phyloP scores from a whole-genome alignment of 1,140 invertebrate genomes.

The Dendroctonus ponderosae region DNA sequence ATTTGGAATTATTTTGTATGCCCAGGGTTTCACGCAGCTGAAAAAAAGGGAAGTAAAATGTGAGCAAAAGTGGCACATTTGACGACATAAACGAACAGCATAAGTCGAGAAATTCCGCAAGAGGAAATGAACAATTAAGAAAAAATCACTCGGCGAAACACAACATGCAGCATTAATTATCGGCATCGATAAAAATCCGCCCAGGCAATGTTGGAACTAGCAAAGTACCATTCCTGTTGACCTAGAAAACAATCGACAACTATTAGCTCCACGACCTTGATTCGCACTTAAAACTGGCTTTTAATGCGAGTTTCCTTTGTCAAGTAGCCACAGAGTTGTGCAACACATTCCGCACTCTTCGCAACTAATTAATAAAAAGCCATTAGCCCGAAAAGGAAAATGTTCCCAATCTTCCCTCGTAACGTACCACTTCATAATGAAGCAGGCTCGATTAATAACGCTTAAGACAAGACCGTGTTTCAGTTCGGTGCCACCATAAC shows the following conservation, averaged over 20 bases:
- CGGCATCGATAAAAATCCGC: background rate
- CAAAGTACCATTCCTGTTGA: conserved; percentile 25
- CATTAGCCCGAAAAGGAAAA: too few relatives aligned
- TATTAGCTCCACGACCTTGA: conserved; percentile 24
- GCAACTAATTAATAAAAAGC: too few relatives aligned
- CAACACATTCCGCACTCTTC: too few relatives aligned
- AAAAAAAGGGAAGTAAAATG: too few relatives aligned
- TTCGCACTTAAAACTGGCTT: conserved; percentile 17
- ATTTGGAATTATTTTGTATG: too few relatives aligned
- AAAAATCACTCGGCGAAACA: background rate
- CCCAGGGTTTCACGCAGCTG: too few relatives aligned
- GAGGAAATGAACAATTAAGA: too few relatives aligned
- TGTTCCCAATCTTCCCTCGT: too few relatives aligned
- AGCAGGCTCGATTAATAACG: conserved; percentile 14
- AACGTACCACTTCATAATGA: conserved; percentile 11
- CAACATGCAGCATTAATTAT: background rate
- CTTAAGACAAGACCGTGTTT: conserved; percentile 15
- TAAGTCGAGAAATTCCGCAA: too few relatives aligned
- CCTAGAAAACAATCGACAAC: conserved; percentile 29
- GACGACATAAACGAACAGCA: too few relatives aligned
- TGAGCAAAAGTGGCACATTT: too few relatives aligned
- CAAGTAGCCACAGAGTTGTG: background rate
- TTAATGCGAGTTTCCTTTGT: conserved; percentile 24
- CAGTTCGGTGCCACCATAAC: conserved; percentile 16
- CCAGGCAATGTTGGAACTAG: background rate